phyloP scores from a whole-genome alignment of 1,140 invertebrate genomes.

The Ladona fulva region DNA sequence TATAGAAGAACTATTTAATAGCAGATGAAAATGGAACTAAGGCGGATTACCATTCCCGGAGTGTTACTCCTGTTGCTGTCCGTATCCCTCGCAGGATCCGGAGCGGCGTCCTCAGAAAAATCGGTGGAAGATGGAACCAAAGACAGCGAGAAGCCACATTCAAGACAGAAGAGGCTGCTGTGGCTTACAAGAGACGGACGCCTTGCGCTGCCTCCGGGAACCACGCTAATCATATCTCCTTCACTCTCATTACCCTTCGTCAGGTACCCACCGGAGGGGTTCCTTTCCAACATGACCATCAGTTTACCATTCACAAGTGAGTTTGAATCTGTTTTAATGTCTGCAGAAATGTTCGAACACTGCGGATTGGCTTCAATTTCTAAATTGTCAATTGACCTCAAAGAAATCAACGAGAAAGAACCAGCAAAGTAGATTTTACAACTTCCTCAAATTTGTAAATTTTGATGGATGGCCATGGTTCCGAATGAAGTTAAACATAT shows the following conservation, averaged over 20 bases:
- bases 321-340: no score
- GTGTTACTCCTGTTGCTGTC: neutral
- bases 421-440: no score
- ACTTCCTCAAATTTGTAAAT: no score
- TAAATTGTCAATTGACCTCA: no score
- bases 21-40: neutral
- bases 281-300: slow-evolving; percentile 73
- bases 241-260: slow-evolving; percentile 72
- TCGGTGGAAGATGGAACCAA: neutral
- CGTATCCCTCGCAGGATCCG: neutral
- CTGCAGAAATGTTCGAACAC: no score
- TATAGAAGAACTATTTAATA: no score
- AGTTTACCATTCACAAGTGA: slow-evolving; percentile 81
- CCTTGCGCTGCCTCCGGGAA: slow-evolving; percentile 69
- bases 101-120: neutral
- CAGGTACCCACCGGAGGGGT: slow-evolving; percentile 70
- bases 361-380: no score
- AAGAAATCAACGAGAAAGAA: no score
- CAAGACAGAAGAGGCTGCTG: slow-evolving; percentile 65
- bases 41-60: neutral
- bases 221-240: slow-evolving; percentile 65
- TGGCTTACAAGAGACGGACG: slow-evolving; percentile 76
- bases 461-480: no score
- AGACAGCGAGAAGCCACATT: slow-evolving; percentile 41
- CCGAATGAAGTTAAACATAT: no score